Base-by-base conservation (phyloP, 2,113 vertebrate species). In the Notarius lentiginosus region DNA sequence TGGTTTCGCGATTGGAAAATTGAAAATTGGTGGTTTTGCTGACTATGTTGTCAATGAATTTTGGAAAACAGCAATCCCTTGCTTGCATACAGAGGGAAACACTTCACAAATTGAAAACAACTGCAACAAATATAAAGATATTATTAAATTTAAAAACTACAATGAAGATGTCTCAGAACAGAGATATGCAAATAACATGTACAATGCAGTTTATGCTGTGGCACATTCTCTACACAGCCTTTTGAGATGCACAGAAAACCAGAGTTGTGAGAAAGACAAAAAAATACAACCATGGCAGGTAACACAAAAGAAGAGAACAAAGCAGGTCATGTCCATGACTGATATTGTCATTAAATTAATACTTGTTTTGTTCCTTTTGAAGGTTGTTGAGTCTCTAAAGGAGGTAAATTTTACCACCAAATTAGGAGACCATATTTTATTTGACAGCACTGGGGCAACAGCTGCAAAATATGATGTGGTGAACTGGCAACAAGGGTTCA, bases 361-460 rank as follows among this genome's bases (percentile, higher is more conserved):
- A 41, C 41, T 41, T 34, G 34, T 34, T 41, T 41, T 41, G 41
- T 41, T 87, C 81, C 58, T 51, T 15, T 24, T 12, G 6, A 63
- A 95, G 94, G 89, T 93, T 0, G 86, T 92, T 63, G 68, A 85
- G 27, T 30, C 68, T 65, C 84, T 88, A 12, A 94, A 94, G 85
- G 76, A 73, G 51, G 94, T 95, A 0, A 91, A 94, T 84, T 94
- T 94, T 22, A 92, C 91, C 0, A 89, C 90, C 41, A 41, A 41
- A 41, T 41, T 41, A 41, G 41, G 41, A 41, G 41, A 41, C 41
- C 41, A 41, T 41, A 91, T 95, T 53, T 93, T 92, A 92, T 95
- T 95, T 87, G 95, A 95, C 66, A 91, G 88, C 51, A 94, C 93
- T 0, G 94, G 94, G 47, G 92, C 94, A 63, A 84, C 93, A 47